Percentiles rank a stretch among this genome's conserved stretches.
Conservation (phyloP, 2,797 vertebrate species). For the Knipowitschia caucasica region DNA sequence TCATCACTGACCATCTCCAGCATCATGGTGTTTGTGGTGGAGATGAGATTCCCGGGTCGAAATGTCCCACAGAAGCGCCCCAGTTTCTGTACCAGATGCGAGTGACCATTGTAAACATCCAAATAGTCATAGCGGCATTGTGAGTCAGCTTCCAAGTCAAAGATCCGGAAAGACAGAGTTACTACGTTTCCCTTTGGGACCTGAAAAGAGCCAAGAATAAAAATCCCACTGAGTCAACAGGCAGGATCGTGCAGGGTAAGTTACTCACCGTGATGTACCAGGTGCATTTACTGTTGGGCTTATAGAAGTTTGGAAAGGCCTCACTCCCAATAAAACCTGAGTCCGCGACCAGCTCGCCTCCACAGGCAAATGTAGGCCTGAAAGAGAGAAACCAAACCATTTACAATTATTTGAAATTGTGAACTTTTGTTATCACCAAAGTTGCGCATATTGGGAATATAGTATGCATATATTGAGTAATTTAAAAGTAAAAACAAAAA, state of each 20-base stretch:
- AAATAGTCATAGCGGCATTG: constrained; percentile 85
- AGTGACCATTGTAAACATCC: constrained; percentile 82
- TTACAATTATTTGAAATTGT: no score
- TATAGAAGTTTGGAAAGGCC: constrained; percentile 84
- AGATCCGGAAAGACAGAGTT: constrained; percentile 83
- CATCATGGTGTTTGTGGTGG: constrained; percentile 84
- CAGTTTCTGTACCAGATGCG: constrained; percentile 77
- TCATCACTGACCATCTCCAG: constrained; percentile 84
- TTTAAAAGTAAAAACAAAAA: no score
- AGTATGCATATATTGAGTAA: no score
- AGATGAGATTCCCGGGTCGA: constrained; percentile 82
- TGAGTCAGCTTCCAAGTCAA: constrained; percentile 86
- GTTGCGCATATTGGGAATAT: no score
- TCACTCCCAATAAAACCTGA: constrained; percentile 87
- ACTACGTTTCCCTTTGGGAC: constrained; percentile 85
- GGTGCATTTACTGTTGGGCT: constrained; percentile 81
- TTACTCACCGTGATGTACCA: constrained; percentile 88
- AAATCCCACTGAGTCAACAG: constrained; percentile 19
- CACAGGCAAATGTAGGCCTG: constrained; percentile 86
- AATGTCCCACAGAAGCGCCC: constrained; percentile 91
- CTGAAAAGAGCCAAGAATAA: constrained; percentile 55
- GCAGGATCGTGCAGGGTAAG: not conserved
- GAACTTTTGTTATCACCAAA: no score
- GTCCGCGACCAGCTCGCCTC: constrained; percentile 79
- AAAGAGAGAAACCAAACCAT: not conserved